A percentile compares a stretch with the other conserved stretches of the same genome.
phyloP scores from a whole-genome alignment of 2,888 invertebrate genomes.

The Herminia tarsipennalis region DNA sequence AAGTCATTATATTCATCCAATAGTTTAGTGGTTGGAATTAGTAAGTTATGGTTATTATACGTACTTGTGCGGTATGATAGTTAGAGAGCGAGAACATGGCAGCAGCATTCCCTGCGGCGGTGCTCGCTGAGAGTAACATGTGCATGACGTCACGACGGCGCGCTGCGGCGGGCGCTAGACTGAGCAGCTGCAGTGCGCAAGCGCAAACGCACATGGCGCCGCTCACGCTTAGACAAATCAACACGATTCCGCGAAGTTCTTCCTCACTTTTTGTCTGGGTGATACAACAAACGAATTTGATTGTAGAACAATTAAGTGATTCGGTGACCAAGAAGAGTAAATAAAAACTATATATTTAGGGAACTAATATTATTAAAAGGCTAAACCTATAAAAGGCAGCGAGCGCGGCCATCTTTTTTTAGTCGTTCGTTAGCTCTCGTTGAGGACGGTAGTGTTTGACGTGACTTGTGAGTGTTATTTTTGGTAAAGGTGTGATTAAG shows the following conservation, averaged over 20 bases:
- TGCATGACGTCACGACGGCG: conserved; percentile 60
- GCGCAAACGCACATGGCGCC: conserved; percentile 75
- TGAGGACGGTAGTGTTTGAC: no score
- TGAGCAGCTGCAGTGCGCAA: conserved; percentile 68
- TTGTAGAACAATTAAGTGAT: no score
- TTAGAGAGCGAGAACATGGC: conserved; percentile 70
- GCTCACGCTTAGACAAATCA: conserved; percentile 71
- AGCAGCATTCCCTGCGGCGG: conserved; percentile 73
- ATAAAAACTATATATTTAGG: no score
- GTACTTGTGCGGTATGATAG: conserved; percentile 38
- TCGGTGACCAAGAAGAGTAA: no score
- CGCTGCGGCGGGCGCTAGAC: conserved; percentile 50
- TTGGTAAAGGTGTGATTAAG: no score
- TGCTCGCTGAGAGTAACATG: conserved; percentile 67
- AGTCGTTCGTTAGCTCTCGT: no score
- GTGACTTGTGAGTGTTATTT: no score
- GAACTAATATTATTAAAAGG: no score
- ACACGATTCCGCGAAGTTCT: conserved; percentile 71
- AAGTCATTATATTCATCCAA: neutral
- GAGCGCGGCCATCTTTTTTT: no score
- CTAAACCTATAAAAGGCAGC: no score
- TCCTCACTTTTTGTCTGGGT: conserved; percentile 73
- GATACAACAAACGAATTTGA: no score
- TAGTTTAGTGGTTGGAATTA: conserved; percentile 8
- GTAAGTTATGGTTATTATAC: neutral